Percentiles rank a stretch among this genome's conserved stretches.
These are phyloP conservation scores for Brachyistius frenatus DNA, from an alignment of 2,113 vertebrate species.

Conservation along the genomic window DNA sequence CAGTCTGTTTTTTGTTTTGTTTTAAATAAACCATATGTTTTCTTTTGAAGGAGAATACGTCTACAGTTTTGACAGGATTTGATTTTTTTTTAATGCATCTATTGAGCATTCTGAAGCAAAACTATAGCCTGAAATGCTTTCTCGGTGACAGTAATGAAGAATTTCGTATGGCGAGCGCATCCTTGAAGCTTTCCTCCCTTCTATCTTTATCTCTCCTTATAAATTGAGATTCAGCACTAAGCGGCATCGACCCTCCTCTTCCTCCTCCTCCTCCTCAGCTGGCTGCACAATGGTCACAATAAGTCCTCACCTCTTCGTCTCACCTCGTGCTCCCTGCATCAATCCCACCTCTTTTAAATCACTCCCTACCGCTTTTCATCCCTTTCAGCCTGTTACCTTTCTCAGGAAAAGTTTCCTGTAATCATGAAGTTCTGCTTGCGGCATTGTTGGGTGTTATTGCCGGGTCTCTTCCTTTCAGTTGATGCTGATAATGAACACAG, in stretches of 20 bases:
- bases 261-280: background rate
- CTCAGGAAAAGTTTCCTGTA: background rate
- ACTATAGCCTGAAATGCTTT: background rate
- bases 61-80: background rate
- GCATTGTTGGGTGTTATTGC: too few relatives aligned
- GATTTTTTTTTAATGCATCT: background rate
- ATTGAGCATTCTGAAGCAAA: constrained; percentile 10
- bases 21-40: background rate
- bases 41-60: background rate
- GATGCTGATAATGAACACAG: too few relatives aligned
- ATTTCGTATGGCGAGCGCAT: too few relatives aligned
- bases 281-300: background rate
- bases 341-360: background rate
- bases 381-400: background rate
- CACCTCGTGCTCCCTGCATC: background rate
- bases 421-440: too few relatives aligned
- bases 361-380: background rate
- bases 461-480: too few relatives aligned
- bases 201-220: too few relatives aligned
- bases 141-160: background rate
- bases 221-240: background rate
- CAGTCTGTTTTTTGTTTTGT: too few relatives aligned
- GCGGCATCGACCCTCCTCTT: background rate
- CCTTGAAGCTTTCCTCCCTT: too few relatives aligned
- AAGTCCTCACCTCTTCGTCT: background rate